Evolutionary conservation across 2,888 invertebrate species (phyloP), one percentile per base, ranked within the genome.

Genomic region (Zaprionus obscuricornis): DNA sequence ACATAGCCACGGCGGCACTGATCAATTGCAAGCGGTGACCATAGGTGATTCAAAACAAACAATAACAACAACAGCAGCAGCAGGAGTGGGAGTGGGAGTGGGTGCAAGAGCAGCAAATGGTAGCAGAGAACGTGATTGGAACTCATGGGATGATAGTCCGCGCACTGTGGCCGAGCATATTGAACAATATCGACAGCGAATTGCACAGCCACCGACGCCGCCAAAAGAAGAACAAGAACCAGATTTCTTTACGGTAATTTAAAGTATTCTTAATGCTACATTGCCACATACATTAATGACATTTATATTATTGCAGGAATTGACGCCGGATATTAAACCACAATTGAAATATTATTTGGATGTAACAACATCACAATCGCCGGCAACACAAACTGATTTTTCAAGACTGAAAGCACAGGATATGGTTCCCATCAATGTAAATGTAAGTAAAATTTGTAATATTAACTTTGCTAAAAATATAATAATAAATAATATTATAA

Each of bases 91-190:
- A n/a, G n/a, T n/a, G n/a, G n/a, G n/a, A n/a, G n/a, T n/a, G n/a
- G n/a, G n/a, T n/a, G n/a, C n/a, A n/a, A n/a, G n/a, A n/a, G n/a
- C 14, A 7, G 8, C 18, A 0, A 13, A 40, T 6, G 31, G 49
- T n/a, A n/a, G n/a, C 34, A 57, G 34, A 34, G 90, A 90, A 3
- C 86, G 88, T 3, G 91, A 91, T 71, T 93, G 93, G 93, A 92
- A 92, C 66, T 91, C 92, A 10, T 93, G 93, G 93, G 93, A 92
- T 60, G 93, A 93, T 60, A 91, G 91, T 72, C 91, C 91, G 4
- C 89, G 90, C 0, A 91, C 91, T 1, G 90, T 93, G 17, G 93
- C 93, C 74, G 92, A 93, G 70, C 93, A 93, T 79, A 94, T 94
- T 42, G 93, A 94, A 51, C 91, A 92, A 57, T 94, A 94, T 76